Percentiles rank a stretch among this genome's conserved stretches.
Conservation (phyloP, 2,113 vertebrate genomes). For the Zosterops hypoxanthus region DNA sequence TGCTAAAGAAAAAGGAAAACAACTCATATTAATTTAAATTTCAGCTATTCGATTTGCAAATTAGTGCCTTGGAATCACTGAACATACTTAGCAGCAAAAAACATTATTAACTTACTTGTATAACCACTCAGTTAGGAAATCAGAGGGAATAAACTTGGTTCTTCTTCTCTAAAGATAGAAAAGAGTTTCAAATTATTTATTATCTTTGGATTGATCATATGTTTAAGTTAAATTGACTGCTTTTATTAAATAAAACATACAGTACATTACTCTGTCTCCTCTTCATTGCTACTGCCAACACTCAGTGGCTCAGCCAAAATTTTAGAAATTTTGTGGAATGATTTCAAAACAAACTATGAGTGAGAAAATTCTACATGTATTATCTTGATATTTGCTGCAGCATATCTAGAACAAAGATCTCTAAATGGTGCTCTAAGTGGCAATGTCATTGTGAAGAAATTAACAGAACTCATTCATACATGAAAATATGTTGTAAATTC, state of each 20-base stretch:
- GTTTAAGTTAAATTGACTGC: conserved; percentile 27
- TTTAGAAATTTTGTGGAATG: neutral
- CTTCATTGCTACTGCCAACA: conserved; percentile 4
- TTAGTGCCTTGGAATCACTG: neutral
- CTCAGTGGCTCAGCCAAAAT: neutral
- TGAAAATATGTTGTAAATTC: neutral
- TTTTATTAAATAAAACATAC: conserved; percentile 37
- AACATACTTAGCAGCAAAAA: conserved; percentile 16
- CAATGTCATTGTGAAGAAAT: neutral
- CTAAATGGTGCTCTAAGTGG: neutral
- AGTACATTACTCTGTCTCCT: neutral
- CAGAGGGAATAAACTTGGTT: conserved; percentile 85
- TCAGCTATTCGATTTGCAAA: conserved; percentile 24
- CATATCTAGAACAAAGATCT: neutral
- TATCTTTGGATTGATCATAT: neutral
- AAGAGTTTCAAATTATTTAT: conserved; percentile 56
- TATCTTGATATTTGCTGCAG: neutral
- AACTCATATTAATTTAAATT: conserved; percentile 25
- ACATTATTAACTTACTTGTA: conserved; percentile 87
- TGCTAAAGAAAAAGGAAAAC: conserved; percentile 71
- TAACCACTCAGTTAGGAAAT: conserved; percentile 91
- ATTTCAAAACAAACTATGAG: neutral
- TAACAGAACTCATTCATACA: neutral
- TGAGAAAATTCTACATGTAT: neutral
- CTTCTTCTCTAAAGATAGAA: conserved; percentile 82